phyloP scores from a whole-genome alignment of 2,113 vertebrate species.

The Phasianus colchicus region DNA sequence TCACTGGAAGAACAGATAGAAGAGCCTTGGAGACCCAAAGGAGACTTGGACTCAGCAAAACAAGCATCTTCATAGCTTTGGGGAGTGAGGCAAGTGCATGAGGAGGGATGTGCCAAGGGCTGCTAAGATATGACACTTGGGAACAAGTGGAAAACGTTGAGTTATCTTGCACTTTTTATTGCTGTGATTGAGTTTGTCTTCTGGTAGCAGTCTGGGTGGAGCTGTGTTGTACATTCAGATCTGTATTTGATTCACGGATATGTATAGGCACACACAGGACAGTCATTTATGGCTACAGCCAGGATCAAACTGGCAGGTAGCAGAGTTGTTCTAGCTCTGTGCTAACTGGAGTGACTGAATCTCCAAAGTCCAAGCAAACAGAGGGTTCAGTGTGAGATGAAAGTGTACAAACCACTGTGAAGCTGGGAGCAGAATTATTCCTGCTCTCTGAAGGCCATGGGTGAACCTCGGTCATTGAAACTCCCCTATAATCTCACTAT shows the following conservation, averaged over 20 bases:
- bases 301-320: not conserved
- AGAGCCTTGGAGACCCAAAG: not conserved
- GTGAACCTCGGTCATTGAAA: not conserved
- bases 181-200: constrained; percentile 12
- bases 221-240: not conserved
- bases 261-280: not conserved
- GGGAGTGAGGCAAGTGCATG: not conserved
- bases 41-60: not conserved
- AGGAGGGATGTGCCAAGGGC: not conserved
- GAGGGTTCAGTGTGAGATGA: not conserved
- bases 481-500: not conserved
- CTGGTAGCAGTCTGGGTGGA: not conserved
- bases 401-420: constrained; percentile 21
- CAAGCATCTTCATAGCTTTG: not conserved
- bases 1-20: not conserved
- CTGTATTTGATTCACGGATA: not conserved
- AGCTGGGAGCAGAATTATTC: constrained; percentile 22
- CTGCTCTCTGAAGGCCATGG: not conserved
- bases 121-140: not conserved
- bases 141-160: not conserved
- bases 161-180: constrained; percentile 31
- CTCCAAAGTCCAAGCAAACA: constrained; percentile 29
- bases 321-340: not conserved
- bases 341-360: not conserved
- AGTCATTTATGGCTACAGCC: not conserved